Conservation (phyloP, 2,113 vertebrate species). For the Butorides virescens region DNA sequence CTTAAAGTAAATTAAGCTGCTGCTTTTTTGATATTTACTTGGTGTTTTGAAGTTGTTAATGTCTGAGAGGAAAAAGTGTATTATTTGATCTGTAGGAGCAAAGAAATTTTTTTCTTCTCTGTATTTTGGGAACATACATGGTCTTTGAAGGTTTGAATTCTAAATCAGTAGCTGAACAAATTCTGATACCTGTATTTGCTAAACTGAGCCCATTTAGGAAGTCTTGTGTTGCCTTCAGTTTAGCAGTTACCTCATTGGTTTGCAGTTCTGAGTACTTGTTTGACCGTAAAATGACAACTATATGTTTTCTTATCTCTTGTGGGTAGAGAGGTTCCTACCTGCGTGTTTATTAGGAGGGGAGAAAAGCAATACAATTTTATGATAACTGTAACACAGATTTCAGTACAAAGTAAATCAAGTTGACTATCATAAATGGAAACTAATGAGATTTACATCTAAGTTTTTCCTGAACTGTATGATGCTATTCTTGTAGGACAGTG, state of each 20-base stretch:
- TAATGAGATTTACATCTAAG: not conserved
- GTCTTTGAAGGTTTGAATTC: not conserved
- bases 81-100: not conserved
- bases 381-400: not conserved
- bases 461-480: not conserved
- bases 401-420: not conserved
- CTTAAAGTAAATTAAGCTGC: not conserved
- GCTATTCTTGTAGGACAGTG: conserved; percentile 84
- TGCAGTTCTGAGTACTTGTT: not conserved
- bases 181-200: not conserved
- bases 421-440: not conserved
- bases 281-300: not conserved
- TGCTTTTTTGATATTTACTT: not conserved
- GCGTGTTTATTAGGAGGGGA: not conserved
- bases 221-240: not conserved
- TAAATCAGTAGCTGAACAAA: not conserved
- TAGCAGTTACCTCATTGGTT: not conserved
- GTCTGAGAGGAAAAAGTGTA: not conserved
- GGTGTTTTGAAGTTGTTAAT: not conserved
- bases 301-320: not conserved
- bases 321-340: not conserved
- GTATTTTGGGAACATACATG: not conserved
- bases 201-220: not conserved
- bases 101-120: not conserved
- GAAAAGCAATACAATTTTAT: not conserved